Evolutionary conservation across 2,797 vertebrate genomes (phyloP), one percentile per base, ranked within the genome.

Genomic region (Poecilia gillii): DNA sequence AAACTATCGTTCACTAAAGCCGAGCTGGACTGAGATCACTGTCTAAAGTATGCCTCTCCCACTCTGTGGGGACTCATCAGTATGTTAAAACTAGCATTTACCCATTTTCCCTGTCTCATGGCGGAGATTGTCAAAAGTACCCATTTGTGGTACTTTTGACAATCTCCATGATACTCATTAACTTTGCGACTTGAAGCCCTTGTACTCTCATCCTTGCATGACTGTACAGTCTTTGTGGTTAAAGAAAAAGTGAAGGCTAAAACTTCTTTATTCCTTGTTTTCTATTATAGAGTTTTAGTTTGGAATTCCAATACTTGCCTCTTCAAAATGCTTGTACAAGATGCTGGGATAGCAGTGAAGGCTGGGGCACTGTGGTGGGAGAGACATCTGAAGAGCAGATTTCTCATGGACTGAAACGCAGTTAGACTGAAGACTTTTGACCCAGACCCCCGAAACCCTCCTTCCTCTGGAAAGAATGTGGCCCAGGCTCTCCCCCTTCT

Each of bases 401-500:
- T 95, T 94, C 94, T 93, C 93, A 95, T 93, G 92, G 83, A 87
- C 90, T 88, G 80, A 81, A 86, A 83, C 18, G 36, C 81, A 90
- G 92, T 88, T 88, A 75, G 86, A 87, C 85, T 87, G 74, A 84
- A 88, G 92, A 94, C 93, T 92, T 93, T 91, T 95, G 92, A 95
- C 94, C 94, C 88, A 78, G 81, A 84, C 88, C 90, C 91, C 89
- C 76, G 75, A 93, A 95, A 94, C 93, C 79, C 90, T 89, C 88
- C 91, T 94, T 95, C 92, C 93, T 94, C 85, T 94, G 94, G 94
- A 95, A 96, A 94, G 94, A 96, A 95, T 96, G 94, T 87, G 86
- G 84, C 88, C 84, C 75, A 77, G 72, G 82, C 87, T 81, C 83
- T 75, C 81, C 68, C 49, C 82, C 74, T 78, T 57, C 49, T 82